Evolutionary conservation across 2,888 invertebrate genomes (phyloP).

Genomic region (Encarsia formosa): DNA sequence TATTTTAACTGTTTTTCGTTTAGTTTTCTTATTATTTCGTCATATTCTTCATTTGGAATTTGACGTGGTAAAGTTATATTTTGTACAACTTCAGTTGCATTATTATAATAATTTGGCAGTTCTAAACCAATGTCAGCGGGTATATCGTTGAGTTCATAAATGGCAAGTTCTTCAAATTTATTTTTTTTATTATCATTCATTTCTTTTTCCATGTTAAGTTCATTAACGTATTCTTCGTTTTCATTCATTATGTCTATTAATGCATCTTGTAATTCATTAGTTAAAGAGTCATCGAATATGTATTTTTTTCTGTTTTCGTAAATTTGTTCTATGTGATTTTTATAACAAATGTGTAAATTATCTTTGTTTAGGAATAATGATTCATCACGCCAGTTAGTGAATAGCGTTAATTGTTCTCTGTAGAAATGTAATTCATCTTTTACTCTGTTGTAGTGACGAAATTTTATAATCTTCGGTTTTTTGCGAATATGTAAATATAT

Average conservation of each 20-base stretch:
- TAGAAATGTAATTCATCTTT: not conserved
- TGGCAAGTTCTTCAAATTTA: not conserved
- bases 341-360: too few species aligned
- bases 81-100: slow-evolving; percentile 2
- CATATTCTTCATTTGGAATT: not conserved
- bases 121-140: not conserved
- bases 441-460: too few species aligned
- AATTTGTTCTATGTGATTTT: not conserved
- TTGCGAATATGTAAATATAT: too few species aligned
- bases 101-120: slow-evolving; percentile 3
- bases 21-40: not conserved
- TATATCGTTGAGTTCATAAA: not conserved
- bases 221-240: not conserved
- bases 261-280: not conserved
- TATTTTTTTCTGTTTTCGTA: not conserved
- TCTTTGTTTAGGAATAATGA: too few species aligned
- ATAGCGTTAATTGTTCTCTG: slow-evolving; percentile 20
- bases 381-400: slow-evolving; percentile 17
- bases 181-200: too few species aligned
- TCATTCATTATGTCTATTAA: not conserved
- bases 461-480: too few species aligned
- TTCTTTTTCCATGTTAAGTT: not conserved
- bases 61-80: slow-evolving; percentile 6
- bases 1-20: slow-evolving; percentile 18
- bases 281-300: not conserved